phyloP scores from a whole-genome alignment of 2,888 invertebrate genomes.

The Agrochola circellaris region DNA sequence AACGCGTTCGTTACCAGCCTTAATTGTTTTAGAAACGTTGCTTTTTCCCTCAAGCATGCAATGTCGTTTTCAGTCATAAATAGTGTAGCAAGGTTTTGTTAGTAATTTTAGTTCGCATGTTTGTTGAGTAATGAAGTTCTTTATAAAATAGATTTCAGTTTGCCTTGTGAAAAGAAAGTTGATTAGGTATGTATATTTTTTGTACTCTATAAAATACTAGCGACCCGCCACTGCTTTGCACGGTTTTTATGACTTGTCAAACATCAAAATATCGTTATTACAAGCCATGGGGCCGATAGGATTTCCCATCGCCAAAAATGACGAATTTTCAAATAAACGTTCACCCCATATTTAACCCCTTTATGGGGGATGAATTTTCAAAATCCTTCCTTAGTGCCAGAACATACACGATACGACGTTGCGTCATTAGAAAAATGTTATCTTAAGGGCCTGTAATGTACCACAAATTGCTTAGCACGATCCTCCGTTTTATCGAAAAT shows the following conservation, averaged over 20 bases:
- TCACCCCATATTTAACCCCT: too few species aligned
- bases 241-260: background rate
- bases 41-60: constrained; percentile 22
- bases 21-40: constrained; percentile 55
- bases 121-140: constrained; percentile 14
- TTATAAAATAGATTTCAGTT: background rate
- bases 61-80: constrained; percentile 30
- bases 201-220: background rate
- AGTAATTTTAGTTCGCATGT: constrained; percentile 40
- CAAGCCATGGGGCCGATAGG: too few species aligned
- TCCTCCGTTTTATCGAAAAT: too few species aligned
- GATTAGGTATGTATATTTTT: background rate
- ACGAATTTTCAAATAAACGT: too few species aligned
- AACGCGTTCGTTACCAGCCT: constrained; percentile 39
- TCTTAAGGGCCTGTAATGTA: too few species aligned
- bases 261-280: background rate
- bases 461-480: too few species aligned
- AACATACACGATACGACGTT: too few species aligned
- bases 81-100: constrained; percentile 15
- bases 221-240: background rate
- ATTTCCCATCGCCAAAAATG: too few species aligned
- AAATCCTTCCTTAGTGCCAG: too few species aligned
- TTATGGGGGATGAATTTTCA: too few species aligned
- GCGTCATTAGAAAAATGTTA: too few species aligned
- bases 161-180: background rate